Conservation (phyloP, 2,113 vertebrate species). For the Elgaria multicarinata region DNA sequence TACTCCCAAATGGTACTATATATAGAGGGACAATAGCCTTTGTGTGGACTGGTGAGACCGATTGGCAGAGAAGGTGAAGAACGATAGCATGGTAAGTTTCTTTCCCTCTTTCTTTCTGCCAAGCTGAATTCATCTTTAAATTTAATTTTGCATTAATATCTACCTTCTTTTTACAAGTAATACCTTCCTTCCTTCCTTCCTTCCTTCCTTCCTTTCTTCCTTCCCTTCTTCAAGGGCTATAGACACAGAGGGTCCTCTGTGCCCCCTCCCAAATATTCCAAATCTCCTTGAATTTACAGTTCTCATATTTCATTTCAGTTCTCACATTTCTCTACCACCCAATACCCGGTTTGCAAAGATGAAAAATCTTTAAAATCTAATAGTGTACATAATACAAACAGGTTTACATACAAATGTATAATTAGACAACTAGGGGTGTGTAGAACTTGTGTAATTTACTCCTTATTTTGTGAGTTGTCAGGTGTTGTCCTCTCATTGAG, state of each 20-base stretch:
- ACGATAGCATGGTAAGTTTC: constrained; percentile 72
- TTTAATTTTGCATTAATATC: neutral
- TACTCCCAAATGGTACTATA: constrained; percentile 70
- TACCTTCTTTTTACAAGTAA: neutral
- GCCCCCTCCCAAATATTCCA: neutral
- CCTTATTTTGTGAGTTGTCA: no score
- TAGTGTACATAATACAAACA: no score
- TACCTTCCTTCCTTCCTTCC: neutral
- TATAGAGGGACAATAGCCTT: constrained; percentile 72
- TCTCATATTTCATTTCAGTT: no score
- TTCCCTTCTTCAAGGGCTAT: neutral
- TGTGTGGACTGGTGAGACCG: constrained; percentile 56
- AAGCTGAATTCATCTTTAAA: neutral
- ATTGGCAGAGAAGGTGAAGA: constrained; percentile 63
- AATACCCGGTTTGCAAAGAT: no score
- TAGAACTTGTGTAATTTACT: no score
- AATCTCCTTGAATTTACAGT: neutral
- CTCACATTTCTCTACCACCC: no score
- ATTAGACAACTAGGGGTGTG: no score
- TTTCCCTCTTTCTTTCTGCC: neutral
- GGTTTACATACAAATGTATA: no score
- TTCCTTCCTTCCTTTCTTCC: neutral
- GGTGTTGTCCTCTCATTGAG: no score
- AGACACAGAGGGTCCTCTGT: neutral
- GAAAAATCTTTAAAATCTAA: no score